Evolutionary conservation across 1,140 invertebrate species (phyloP).

Genomic region (Melitaea cinxia): DNA sequence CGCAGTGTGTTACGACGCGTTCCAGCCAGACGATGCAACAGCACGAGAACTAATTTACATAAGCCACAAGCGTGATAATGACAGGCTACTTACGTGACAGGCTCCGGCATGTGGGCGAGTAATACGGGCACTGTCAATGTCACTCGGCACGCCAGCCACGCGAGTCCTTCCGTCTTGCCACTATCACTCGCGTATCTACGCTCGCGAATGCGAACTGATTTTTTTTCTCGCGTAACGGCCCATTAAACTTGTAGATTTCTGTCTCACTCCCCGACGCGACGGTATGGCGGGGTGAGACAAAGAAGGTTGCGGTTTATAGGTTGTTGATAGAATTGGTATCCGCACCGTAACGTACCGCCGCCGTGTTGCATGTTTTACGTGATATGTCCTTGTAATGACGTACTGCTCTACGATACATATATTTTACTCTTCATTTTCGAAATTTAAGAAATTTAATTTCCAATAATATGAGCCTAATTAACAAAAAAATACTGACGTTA

Average conservation of each 20-base stretch:
- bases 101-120: slow-evolving; percentile 19
- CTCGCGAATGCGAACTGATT: slow-evolving; percentile 80
- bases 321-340: slow-evolving; percentile 82
- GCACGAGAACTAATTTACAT: background rate
- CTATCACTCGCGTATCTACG: slow-evolving; percentile 81
- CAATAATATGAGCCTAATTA: background rate
- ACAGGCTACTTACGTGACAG: slow-evolving; percentile 24
- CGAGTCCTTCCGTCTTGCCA: slow-evolving; percentile 68
- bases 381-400: slow-evolving; percentile 62
- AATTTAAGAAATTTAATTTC: background rate
- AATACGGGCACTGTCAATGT: slow-evolving; percentile 37
- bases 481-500: background rate
- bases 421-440: background rate
- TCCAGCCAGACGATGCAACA: slow-evolving; percentile 13
- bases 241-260: slow-evolving; percentile 80
- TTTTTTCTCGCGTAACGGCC: slow-evolving; percentile 80
- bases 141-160: slow-evolving; percentile 50
- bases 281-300: slow-evolving; percentile 75
- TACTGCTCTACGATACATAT: background rate
- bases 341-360: slow-evolving; percentile 76
- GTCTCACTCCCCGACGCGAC: slow-evolving; percentile 71
- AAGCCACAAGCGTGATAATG: background rate
- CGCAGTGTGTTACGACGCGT: slow-evolving; percentile 28
- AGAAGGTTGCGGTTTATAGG: slow-evolving; percentile 81
- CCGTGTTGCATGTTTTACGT: slow-evolving; percentile 81